phyloP scores from a whole-genome alignment of 2,888 invertebrate genomes.

The Platycheirus rosarum region DNA sequence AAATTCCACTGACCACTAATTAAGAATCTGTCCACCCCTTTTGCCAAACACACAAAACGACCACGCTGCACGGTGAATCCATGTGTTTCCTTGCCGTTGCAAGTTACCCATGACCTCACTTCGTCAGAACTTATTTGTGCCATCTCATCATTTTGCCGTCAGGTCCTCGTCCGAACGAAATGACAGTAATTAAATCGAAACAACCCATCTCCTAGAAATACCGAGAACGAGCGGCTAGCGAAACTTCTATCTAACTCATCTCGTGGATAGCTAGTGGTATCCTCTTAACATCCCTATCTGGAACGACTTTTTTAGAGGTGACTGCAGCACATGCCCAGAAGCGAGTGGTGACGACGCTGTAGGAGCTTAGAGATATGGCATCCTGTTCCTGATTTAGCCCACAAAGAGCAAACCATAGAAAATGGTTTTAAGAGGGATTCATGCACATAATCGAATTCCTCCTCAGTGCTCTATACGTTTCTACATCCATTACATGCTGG shows the following conservation, averaged over 20 bases:
- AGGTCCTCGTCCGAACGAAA: conserved; percentile 52
- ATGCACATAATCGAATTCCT: conserved; percentile 67
- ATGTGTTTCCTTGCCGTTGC: conserved; percentile 2
- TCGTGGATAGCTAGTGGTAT: conserved; percentile 5
- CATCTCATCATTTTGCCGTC: conserved; percentile 53
- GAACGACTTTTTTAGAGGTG: conserved; percentile 57
- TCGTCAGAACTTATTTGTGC: conserved; percentile 53
- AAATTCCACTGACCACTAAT: conserved; percentile 28
- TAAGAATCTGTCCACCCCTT: conserved; percentile 22
- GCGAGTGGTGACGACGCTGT: background rate
- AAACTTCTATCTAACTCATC: conserved; percentile 30
- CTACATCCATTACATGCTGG: too few relatives aligned
- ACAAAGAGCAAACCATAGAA: too few relatives aligned
- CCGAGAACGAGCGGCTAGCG: conserved; percentile 1
- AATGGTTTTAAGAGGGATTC: conserved; percentile 64
- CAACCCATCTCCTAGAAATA: conserved; percentile 25
- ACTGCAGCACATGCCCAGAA: background rate
- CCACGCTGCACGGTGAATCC: too few relatives aligned
- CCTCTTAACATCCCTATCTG: background rate
- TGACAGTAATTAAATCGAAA: conserved; percentile 69
- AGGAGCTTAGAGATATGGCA: conserved; percentile 24
- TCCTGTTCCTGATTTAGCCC: conserved; percentile 42
- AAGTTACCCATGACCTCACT: conserved; percentile 33
- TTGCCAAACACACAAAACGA: background rate
- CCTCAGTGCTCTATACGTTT: too few relatives aligned